Conservation (phyloP, 2,888 invertebrate genomes). For the Ophonus ardosiacus region DNA sequence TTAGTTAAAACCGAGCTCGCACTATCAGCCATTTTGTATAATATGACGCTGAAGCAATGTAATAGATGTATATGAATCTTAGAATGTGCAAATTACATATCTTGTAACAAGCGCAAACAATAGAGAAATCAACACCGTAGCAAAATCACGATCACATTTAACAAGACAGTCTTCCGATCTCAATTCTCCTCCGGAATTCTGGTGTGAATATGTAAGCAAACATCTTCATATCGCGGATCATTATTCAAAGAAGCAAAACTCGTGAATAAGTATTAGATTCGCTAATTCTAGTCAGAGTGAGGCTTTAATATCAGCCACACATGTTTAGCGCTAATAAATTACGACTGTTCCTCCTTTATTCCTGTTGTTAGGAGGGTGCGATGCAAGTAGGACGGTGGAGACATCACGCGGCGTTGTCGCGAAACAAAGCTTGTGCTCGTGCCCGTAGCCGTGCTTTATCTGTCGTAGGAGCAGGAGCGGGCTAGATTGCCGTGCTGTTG, state of each 20-base stretch:
- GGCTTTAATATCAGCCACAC: conserved; percentile 48
- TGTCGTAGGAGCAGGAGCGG: conserved; percentile 10
- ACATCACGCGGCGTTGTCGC: conserved; percentile 43
- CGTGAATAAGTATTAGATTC: conserved; percentile 38
- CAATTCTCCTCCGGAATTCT: conserved; percentile 9
- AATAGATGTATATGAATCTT: too few relatives aligned
- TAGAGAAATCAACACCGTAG: conserved; percentile 8
- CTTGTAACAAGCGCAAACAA: background rate
- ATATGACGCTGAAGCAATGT: too few relatives aligned
- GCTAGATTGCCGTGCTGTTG: conserved; percentile 53
- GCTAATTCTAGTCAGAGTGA: conserved; percentile 32
- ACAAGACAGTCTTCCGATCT: conserved; percentile 10
- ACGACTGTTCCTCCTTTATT: conserved; percentile 49
- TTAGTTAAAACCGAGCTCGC: too few relatives aligned
- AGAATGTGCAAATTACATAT: too few relatives aligned
- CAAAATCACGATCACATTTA: background rate
- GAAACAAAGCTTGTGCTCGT: conserved; percentile 42
- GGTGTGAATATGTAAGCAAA: background rate
- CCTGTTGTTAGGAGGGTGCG: conserved; percentile 37
- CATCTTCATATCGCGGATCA: conserved; percentile 17
- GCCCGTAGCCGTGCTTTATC: conserved; percentile 48
- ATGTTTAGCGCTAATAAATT: conserved; percentile 52
- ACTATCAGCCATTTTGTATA: too few relatives aligned
- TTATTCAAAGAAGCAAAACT: conserved; percentile 44
- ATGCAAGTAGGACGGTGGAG: background rate